Evolutionary conservation across 2,797 vertebrate genomes (phyloP), one percentile per base, ranked within the genome.

Genomic region (Columba guinea): DNA sequence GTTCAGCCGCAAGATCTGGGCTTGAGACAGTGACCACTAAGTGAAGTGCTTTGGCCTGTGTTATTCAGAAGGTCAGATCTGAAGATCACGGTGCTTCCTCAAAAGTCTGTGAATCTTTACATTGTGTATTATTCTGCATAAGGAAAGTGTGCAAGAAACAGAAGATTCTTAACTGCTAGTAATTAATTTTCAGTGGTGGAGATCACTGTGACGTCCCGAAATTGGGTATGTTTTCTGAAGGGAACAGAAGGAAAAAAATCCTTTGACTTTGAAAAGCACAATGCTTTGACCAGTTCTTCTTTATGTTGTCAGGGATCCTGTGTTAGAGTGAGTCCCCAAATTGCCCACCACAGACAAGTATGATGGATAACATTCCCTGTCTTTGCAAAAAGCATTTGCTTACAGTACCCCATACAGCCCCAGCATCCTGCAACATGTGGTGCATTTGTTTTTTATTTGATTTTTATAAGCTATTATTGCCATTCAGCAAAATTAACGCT

Each of bases 41-140:
- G 70, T 17, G 60, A 95, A 93, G 68, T 55, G 49, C 48, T 91
- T 56, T 81, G 84, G 73, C 67, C 75, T 64, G 0, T 64, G 64
- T 60, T 75, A 78, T 78, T 87, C 1, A 10, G 78, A 79, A 93
- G 93, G 88, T 95, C 96, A 94, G 53, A 58, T 60, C 84, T 80
- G 94, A 87, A 70, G 86, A 92, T 35, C 84, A 80, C 2, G 9
- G 16, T 85, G 56, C 70, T 92, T 93, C 56, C 88, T 95, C 58
- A 65, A 64, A 88, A 59, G 76, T 27, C 85, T 80, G 49, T 80
- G 86, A 90, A 64, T 94, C 78, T 90, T 85, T 60, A 60, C 34
- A 35, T 77, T 90, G 85, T 64, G 2, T 58, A 18, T 86, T 94
- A 69, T 53, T 89, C 71, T 28, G 13, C 62, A 37, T 60, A 48